Base-by-base conservation (phyloP, 2,888 invertebrate species). In the Cerastis leucographa region DNA sequence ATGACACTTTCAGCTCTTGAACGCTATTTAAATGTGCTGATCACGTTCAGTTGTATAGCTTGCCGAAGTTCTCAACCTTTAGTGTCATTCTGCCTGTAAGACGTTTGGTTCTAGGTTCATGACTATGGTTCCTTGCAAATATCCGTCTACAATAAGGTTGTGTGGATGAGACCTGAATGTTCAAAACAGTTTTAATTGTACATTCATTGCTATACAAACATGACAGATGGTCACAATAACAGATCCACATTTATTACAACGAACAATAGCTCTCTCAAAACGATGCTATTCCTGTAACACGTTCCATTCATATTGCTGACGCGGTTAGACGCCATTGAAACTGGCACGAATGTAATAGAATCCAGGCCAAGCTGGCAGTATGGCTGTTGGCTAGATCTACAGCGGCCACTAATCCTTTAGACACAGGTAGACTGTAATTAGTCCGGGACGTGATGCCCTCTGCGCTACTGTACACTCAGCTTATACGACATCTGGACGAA, bases 391-490 rank as follows among this genome's bases (percentile, higher is more conserved):
- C 40, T 25, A 25, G 56, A 75, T 22, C n/a, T 71, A 67, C 62
- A 67, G 61, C 71, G 40, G 25, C 51, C 69, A 80, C 81, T 80
- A n/a, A 84, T 66, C 73, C 61, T 69, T 40, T 14, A 78, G 59
- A 61, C 65, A 40, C 80, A 83, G 71, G 71, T 84, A 79, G 40
- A 9, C 42, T 54, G 64, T 79, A 54, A 69, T 84, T 84, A 81
- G 59, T 56, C 25, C 35, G 71, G 64, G 49, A 40, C 19, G 29
- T 46, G 35, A n/a, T 61, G 54, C 44, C 51, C 51, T 62, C 61
- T 46, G 42, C 11, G 56, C 35, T 51, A 12, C 9, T 74, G 75
- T 74, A 81, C 51, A 46, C n/a, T 40, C 35, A 40, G 35, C 1
- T 35, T 9, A 5, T 29, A 29, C 25, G 17, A 40, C 7, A 22